Percentiles rank a stretch among this genome's conserved stretches.
Conservation (phyloP, 2,888 invertebrate genomes). For the Carabus problematicus region DNA sequence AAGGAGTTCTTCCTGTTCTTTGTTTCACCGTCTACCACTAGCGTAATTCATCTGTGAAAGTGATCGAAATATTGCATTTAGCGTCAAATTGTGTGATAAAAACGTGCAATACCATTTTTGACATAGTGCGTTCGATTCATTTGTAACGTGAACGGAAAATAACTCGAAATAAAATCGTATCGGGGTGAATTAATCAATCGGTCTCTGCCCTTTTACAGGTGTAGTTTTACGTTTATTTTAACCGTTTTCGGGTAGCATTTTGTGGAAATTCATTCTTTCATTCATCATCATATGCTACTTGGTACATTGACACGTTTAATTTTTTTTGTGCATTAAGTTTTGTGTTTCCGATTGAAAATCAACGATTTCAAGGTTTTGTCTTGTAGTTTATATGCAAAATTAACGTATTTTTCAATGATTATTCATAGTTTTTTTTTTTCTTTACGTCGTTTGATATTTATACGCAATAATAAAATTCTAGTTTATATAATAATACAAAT, state of each 20-base stretch:
- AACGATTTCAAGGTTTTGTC: too few species aligned
- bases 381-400: slow-evolving; percentile 51
- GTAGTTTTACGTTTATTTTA: background rate
- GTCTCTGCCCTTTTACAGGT: slow-evolving; percentile 20
- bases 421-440: background rate
- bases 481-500: too few species aligned
- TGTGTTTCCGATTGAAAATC: too few species aligned
- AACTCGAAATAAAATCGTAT: background rate
- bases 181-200: slow-evolving; percentile 11
- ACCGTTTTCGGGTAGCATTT: too few species aligned
- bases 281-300: slow-evolving; percentile 25
- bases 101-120: too few species aligned
- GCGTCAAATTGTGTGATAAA: too few species aligned
- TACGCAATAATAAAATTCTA: too few species aligned
- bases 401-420: slow-evolving; percentile 47
- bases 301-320: slow-evolving; percentile 31
- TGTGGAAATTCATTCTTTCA: background rate
- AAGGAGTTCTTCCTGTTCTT: background rate
- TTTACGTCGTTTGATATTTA: too few species aligned
- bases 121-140: too few species aligned
- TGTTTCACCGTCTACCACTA: too few species aligned
- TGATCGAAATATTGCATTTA: too few species aligned
- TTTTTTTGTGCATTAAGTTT: slow-evolving; percentile 18
- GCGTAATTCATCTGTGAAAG: too few species aligned
- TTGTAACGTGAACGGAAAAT: slow-evolving; percentile 18